A percentile compares a stretch with the other conserved stretches of the same genome.
These are phyloP conservation scores for Leuciscus idus DNA, from an alignment of 2,113 vertebrate genomes.

Conservation along the genomic window DNA sequence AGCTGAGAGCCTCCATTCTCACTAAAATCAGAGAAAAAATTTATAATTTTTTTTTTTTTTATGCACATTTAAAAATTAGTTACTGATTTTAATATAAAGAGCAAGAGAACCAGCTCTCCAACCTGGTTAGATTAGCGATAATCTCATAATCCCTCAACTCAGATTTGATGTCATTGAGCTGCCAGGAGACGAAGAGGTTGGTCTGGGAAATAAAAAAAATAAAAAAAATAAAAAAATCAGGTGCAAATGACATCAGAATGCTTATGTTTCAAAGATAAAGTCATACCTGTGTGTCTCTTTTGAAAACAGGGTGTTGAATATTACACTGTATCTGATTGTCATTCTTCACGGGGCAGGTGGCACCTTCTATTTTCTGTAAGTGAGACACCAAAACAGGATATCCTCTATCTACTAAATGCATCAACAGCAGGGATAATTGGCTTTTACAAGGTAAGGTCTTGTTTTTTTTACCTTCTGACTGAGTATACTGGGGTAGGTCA, in stretches of 20 bases:
- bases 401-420: neutral
- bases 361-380: slow-evolving; percentile 48
- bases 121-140: slow-evolving; percentile 59
- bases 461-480: slow-evolving; percentile 54
- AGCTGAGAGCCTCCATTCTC: slow-evolving; percentile 44
- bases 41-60: too few relatives aligned
- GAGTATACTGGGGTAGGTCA: slow-evolving; percentile 60
- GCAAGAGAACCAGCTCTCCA: neutral
- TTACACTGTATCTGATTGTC: slow-evolving; percentile 53
- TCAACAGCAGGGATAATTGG: neutral
- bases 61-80: neutral
- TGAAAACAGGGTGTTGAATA: slow-evolving; percentile 57
- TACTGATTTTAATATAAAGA: neutral
- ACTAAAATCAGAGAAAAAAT: slow-evolving; percentile 44
- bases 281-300: slow-evolving; percentile 46
- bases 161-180: slow-evolving; percentile 36
- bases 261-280: neutral
- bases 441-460: neutral
- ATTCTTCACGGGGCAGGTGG: slow-evolving; percentile 46
- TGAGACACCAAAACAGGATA: neutral
- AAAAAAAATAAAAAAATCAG: neutral
- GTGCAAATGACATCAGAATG: neutral
- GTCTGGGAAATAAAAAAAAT: slow-evolving; percentile 30
- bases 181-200: slow-evolving; percentile 53
- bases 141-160: slow-evolving; percentile 39